Base-by-base conservation (phyloP, 2,888 invertebrate genomes). In the Hermaeophaga mercurialis region DNA sequence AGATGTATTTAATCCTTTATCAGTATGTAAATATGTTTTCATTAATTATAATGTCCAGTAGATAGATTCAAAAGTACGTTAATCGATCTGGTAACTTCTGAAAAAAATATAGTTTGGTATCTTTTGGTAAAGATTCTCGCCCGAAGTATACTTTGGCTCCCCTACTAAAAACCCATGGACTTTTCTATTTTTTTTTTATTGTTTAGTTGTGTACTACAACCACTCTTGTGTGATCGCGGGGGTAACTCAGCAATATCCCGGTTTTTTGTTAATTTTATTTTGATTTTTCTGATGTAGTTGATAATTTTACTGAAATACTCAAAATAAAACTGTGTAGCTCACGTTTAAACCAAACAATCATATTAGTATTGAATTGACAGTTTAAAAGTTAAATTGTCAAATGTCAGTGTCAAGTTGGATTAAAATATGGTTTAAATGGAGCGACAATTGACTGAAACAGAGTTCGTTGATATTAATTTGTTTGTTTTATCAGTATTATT, bases 161-260 rank as follows among this genome's bases (percentile, higher is more conserved):
- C 9, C 15, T 15, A 36, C 9, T 8, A 8, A 14, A 5, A 15
- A 24, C 24, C 18, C 39, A 43, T 15, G 43, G 7, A 43, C 43
- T 43, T 43, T 19, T 26, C 26, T 7, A 43, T 24, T 31, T 43
- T 52, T 18, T 38, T 58, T 50, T 39, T 14, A 14, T 45, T 56
- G 36, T 58, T 49, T 39, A 46, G 54, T 52, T 55, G 52, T 52
- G 39, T 58, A 61, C 56, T 66, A 60, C 65, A 69, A 70, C 71
- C 68, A 70, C 66, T 70, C 67, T 71, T 74, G 73, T 75, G 75
- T 74, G 75, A 75, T 74, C 70, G 73, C 73, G 73, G 68, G 69
- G 70, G 58, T 57, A 54, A 53, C 22, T 28, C 48, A 26, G 56
- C 56, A 45, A 56, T 55, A 49, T 64, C 65, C 65, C 66, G 66